These are phyloP conservation scores for Oncorhynchus kisutch DNA, from an alignment of 2,113 vertebrate genomes.

Conservation along the genomic window DNA sequence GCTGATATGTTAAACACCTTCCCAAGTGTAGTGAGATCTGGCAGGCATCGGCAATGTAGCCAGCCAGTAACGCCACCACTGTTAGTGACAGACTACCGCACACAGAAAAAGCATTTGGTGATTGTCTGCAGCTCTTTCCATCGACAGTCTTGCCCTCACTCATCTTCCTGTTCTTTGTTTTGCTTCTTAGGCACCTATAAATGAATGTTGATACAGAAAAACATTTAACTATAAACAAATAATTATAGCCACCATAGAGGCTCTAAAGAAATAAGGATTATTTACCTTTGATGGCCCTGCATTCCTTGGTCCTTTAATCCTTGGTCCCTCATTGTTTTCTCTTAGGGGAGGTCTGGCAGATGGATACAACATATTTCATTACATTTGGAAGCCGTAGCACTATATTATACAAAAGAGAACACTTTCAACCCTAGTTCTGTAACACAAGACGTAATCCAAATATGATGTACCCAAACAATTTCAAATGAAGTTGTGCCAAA, in stretches of 20 bases:
- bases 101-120: slow-evolving; percentile 23
- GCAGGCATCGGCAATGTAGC: too few relatives aligned
- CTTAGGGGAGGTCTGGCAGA: slow-evolving; percentile 41
- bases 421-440: too few relatives aligned
- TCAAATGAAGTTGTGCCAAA: too few relatives aligned
- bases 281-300: slow-evolving; percentile 40
- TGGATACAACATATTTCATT: slow-evolving; percentile 17
- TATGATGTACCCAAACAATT: too few relatives aligned
- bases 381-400: background rate
- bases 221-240: background rate
- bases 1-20: too few relatives aligned
- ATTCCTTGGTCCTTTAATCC: slow-evolving; percentile 46
- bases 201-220: slow-evolving; percentile 3
- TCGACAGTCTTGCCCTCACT: slow-evolving; percentile 47
- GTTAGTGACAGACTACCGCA: background rate
- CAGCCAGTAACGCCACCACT: background rate
- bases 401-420: too few relatives aligned
- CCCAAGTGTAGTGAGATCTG: too few relatives aligned
- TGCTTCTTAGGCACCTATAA: slow-evolving; percentile 70
- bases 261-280: background rate
- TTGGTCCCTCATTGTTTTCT: slow-evolving; percentile 63
- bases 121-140: slow-evolving; percentile 18
- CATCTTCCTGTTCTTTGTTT: slow-evolving; percentile 72
- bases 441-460: too few relatives aligned
- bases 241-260: background rate